These are phyloP conservation scores for Siderastrea radians DNA, from an alignment of 92 coral and sea anemone genomes.

Conservation along the genomic window DNA sequence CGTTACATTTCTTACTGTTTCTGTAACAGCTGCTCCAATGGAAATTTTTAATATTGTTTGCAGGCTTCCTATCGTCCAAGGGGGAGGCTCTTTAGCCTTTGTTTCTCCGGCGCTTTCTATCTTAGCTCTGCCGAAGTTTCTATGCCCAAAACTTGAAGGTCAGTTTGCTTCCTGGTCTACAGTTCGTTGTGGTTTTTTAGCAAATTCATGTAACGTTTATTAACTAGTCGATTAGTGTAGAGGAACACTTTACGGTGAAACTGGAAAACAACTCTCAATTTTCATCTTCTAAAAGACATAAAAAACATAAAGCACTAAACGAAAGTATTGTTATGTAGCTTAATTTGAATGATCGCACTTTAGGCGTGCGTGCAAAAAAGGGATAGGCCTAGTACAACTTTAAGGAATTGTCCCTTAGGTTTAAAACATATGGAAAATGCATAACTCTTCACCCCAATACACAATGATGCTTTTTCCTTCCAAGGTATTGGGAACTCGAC, in stretches of 20 bases:
- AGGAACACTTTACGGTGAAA: no score
- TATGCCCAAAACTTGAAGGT: conserved; percentile 40
- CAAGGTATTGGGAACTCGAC: conserved; percentile 8
- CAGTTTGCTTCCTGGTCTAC: not conserved
- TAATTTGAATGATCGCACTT: no score
- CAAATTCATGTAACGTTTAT: not conserved
- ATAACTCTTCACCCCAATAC: not conserved
- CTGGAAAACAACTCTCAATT: no score
- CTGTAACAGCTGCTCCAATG: not conserved
- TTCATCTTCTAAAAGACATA: no score
- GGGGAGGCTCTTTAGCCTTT: conserved; percentile 67
- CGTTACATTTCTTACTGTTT: no score
- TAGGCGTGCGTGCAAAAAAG: no score
- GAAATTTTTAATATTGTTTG: not conserved
- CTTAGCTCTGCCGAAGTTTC: conserved; percentile 63
- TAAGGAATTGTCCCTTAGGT: no score
- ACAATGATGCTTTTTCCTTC: not conserved
- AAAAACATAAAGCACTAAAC: no score
- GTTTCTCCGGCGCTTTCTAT: conserved; percentile 63
- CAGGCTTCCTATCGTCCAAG: conserved; percentile 74
- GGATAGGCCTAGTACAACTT: no score
- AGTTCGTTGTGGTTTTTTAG: no score
- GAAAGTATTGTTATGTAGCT: no score
- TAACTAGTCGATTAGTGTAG: no score
- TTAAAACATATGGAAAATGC: not conserved